Base-by-base conservation (phyloP, 2,113 vertebrate species). In the Protomyctophum bolini region DNA sequence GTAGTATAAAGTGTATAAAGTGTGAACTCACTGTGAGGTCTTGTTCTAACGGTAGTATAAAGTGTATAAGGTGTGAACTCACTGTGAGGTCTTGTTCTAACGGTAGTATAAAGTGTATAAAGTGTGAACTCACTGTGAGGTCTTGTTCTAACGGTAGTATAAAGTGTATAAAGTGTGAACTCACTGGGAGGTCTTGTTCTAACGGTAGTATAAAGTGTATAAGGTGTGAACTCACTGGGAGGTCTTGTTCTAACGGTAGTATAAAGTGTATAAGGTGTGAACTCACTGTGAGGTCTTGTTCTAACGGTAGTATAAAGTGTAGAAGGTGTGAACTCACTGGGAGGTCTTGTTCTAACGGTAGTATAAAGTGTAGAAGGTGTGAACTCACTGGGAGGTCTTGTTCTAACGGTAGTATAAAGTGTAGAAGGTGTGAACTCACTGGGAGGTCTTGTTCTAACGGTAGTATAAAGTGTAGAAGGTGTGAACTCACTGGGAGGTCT, bases 401-500 rank as follows among this genome's bases (percentile, higher is more conserved):
- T 69, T 88, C 33, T 62, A 55, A 92, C 58, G 0, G 88, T 90
- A n/a, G n/a, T n/a, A n/a, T n/a, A n/a, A n/a, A n/a, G n/a, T n/a
- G n/a, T n/a, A n/a, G n/a, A n/a, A n/a, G n/a, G n/a, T n/a, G n/a
- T n/a, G n/a, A n/a, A n/a, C n/a, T n/a, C 81, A 93, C 93, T 74
- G 80, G 47, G 93, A 91, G 0, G 76, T 88, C 78, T 89, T 87
- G 80, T 69, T 88, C 33, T 62, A 55, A 92, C 58, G 0, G 88
- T 90, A n/a, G n/a, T n/a, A n/a, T n/a, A n/a, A n/a, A n/a, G n/a
- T n/a, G n/a, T n/a, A n/a, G n/a, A n/a, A n/a, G n/a, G n/a, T n/a
- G n/a, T n/a, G n/a, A n/a, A n/a, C n/a, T n/a, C 81, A 93, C 93
- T 74, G 80, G 47, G 93, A 91, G 0, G 76, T 88, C 78, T 89